Evolutionary conservation across 2,888 invertebrate species (phyloP), one percentile per base, ranked within the genome.

Genomic region (Galeopsomyia nigrocyanea): DNA sequence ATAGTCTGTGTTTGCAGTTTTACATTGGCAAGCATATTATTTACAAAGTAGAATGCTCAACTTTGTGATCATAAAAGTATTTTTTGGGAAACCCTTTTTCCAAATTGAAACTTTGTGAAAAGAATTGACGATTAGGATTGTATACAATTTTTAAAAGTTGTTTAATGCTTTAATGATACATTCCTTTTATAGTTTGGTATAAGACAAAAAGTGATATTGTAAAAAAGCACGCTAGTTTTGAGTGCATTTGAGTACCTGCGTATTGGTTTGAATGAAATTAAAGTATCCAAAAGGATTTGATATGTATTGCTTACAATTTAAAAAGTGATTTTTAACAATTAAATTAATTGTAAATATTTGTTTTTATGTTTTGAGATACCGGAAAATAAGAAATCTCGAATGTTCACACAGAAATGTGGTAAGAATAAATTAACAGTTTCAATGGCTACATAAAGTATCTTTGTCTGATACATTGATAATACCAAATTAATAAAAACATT

Each of bases 1-100:
- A 88, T 88, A 1, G 83, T 88, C 61, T 88, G 89, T 77, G 82
- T 90, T 71, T 90, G 90, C 83, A 89, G 89, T 53, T 87, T 90
- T 73, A 88, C 89, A 73, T 86, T 90, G 75, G 88, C 88, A 39
- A 47, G 47, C 19, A 49, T 71, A 55, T 50, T 63, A 51, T 53
- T 49, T 73, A 57, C 70, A 73, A 68, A 76, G 70, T 76, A 75
- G 75, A 66, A 66, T 64, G 50, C 31, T 62, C 55, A 46, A 60
- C 22, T 26, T 22, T 14, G n/a, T 46, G 14, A 60, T 60, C 16
- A 26, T 21, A 47, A 49, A 63, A 50, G 17, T 63, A 69, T 63
- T 69, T 66, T 63, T 50, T 62, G 50, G 14, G 26, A 21, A 5
- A 39, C 21, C 10, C 10, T 62, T 62, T 55, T 49, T 62, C 31